Conservation (phyloP, 2,797 vertebrate genomes). For the Eulemur albifrons region DNA sequence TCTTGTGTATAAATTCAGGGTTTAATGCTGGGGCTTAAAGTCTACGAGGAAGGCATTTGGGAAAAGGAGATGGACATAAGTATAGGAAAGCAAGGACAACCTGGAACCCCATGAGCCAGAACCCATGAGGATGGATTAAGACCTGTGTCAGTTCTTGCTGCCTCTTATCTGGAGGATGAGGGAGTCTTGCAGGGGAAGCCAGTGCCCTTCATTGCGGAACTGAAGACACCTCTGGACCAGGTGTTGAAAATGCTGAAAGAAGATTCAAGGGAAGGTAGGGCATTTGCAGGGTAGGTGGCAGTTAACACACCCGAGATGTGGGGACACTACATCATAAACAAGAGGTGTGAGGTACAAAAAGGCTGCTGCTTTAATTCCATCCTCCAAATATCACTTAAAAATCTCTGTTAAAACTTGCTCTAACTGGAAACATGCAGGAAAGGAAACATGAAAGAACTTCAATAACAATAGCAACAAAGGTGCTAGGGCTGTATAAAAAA, state of each 20-base stretch:
- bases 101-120: neutral
- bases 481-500: neutral
- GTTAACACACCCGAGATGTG: fast-evolving
- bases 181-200: neutral
- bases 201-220: neutral
- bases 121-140: neutral
- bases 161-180: neutral
- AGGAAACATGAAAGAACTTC: neutral
- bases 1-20: neutral
- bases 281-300: neutral
- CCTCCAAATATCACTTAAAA: neutral
- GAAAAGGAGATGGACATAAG: neutral
- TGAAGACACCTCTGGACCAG: neutral
- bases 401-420: neutral
- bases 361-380: neutral
- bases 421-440: neutral
- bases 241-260: neutral
- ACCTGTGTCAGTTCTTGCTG: neutral
- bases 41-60: neutral
- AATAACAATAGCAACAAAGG: neutral
- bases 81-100: neutral
- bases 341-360: neutral
- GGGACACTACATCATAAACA: neutral
- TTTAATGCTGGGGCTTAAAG: neutral
- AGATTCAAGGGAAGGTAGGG: fast-evolving